Conservation (phyloP, 1,140 invertebrate genomes). For the Drosophila ercepeae region DNA sequence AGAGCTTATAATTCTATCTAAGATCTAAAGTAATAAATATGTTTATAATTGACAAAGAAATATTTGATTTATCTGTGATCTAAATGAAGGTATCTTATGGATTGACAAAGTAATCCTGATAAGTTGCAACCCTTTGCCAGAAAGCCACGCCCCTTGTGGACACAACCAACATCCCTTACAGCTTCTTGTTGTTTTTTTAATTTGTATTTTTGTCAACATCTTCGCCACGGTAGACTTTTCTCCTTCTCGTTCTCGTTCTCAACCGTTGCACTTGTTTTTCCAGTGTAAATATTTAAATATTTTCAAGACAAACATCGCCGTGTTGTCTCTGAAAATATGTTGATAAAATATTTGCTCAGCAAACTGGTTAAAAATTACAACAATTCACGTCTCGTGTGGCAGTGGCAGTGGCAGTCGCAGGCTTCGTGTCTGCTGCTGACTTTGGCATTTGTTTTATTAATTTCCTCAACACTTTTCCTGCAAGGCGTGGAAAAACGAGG, state of each 20-base stretch:
- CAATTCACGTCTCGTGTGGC: constrained; percentile 51
- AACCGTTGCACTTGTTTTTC: constrained; percentile 65
- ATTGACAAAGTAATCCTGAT: background rate
- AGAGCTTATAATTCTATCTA: background rate
- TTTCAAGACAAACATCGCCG: constrained; percentile 74
- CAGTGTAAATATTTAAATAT: constrained; percentile 82
- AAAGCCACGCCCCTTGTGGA: background rate
- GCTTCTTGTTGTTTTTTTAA: background rate
- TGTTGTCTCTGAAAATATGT: constrained; percentile 81
- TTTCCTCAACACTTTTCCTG: constrained; percentile 72
- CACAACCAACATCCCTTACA: background rate
- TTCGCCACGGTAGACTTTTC: constrained; percentile 32
- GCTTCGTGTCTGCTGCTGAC: constrained; percentile 35
- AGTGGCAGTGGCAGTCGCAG: background rate
- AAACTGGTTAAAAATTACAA: constrained; percentile 83
- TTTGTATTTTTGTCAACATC: constrained; percentile 37
- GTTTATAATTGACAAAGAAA: background rate
- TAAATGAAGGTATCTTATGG: background rate
- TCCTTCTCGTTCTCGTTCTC: constrained; percentile 35
- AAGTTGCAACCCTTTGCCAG: background rate
- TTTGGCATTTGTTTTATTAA: constrained; percentile 79
- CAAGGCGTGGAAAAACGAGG: constrained; percentile 69
- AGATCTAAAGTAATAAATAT: background rate
- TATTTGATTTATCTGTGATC: background rate
- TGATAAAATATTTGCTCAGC: constrained; percentile 79